These are phyloP conservation scores for Cerastis rubricosa DNA, from an alignment of 2,888 invertebrate species.

Conservation along the genomic window DNA sequence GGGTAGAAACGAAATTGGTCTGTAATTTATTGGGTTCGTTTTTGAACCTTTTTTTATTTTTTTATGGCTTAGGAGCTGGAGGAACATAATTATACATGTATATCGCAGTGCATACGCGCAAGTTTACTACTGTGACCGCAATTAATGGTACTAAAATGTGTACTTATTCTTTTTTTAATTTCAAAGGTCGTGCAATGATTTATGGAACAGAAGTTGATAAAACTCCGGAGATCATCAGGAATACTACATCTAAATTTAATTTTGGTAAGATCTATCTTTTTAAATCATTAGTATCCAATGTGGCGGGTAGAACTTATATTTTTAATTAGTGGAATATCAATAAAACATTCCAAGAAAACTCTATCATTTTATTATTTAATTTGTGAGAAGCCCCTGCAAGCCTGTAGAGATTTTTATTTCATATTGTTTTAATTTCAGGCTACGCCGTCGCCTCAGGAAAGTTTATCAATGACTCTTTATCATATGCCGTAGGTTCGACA, in stretches of 20 bases:
- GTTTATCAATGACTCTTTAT: conserved; percentile 55
- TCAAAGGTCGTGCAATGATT: conserved; percentile 49
- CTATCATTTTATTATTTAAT: background rate
- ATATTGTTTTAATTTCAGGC: conserved; percentile 67
- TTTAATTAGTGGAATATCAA: background rate
- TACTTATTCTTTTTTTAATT: background rate
- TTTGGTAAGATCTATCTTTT: conserved; percentile 60
- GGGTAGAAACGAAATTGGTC: too few relatives aligned
- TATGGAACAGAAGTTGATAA: conserved; percentile 28
- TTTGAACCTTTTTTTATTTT: too few relatives aligned
- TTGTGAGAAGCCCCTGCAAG: background rate
- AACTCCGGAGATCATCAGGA: too few relatives aligned
- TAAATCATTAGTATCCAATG: background rate
- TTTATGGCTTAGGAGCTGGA: background rate
- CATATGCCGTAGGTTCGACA: conserved; percentile 75
- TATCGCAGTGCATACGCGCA: background rate
- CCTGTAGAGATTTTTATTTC: background rate
- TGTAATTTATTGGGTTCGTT: too few relatives aligned
- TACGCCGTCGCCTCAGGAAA: conserved; percentile 76
- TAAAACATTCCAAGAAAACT: background rate
- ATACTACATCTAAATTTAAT: too few relatives aligned
- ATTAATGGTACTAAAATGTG: background rate
- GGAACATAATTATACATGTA: background rate
- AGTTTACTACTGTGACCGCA: background rate
- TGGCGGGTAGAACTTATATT: background rate